These are phyloP conservation scores for Adelphocoris suturalis DNA, from an alignment of 2,888 invertebrate species.

Conservation along the genomic window DNA sequence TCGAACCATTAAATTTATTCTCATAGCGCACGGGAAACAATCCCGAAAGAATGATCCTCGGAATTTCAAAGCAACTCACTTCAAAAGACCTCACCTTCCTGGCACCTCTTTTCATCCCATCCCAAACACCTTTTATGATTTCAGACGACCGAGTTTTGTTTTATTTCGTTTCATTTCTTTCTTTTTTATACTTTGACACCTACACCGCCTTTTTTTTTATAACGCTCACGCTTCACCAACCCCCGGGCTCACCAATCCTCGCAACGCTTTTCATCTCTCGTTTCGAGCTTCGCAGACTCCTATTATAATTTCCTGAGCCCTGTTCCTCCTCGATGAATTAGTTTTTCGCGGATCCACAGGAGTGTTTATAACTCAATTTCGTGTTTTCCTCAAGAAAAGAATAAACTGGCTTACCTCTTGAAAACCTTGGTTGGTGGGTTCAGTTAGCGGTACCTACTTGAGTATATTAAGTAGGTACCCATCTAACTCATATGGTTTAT, in stretches of 20 bases:
- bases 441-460: too few relatives aligned
- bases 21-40: background rate
- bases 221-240: background rate
- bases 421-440: too few relatives aligned
- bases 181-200: background rate
- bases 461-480: too few relatives aligned
- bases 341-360: background rate
- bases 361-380: conserved; percentile 11
- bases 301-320: background rate
- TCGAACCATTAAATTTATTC: background rate
- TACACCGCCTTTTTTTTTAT: background rate
- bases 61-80: background rate
- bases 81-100: conserved; percentile 1
- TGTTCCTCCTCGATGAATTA: conserved; percentile 24
- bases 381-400: background rate
- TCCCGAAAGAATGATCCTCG: background rate
- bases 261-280: background rate
- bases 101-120: background rate
- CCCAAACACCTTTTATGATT: conserved; percentile 12
- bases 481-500: too few relatives aligned
- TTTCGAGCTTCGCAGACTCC: background rate
- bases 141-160: background rate
- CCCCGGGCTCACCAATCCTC: background rate
- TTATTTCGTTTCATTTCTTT: background rate
- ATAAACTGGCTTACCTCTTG: background rate